phyloP scores from a whole-genome alignment of 2,888 invertebrate species.

The Agonopterix arenella region DNA sequence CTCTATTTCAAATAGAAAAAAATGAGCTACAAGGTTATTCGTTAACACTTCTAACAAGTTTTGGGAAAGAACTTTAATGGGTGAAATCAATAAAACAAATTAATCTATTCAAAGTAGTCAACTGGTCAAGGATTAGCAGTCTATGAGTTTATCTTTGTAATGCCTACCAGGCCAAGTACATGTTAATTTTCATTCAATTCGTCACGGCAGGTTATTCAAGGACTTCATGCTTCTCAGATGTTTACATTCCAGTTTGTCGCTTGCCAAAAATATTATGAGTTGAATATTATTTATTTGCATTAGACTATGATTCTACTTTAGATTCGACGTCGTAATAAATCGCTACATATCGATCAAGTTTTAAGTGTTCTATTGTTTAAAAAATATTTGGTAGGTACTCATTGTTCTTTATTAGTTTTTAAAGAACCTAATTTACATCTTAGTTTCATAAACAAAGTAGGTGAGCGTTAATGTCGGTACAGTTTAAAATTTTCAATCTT shows the following conservation, averaged over 20 bases:
- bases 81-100: slow-evolving; percentile 4
- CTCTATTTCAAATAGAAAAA: too few species aligned
- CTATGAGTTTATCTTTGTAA: slow-evolving; percentile 32
- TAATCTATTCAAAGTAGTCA: slow-evolving; percentile 7
- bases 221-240: slow-evolving; percentile 52
- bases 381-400: not conserved
- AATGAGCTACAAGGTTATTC: too few species aligned
- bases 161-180: slow-evolving; percentile 29
- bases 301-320: not conserved
- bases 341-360: too few species aligned
- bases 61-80: too few species aligned
- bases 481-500: not conserved
- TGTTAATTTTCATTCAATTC: slow-evolving; percentile 51
- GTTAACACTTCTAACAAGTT: too few species aligned
- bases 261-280: slow-evolving; percentile 38
- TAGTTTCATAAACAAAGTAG: not conserved
- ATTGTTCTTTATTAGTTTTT: not conserved
- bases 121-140: not conserved
- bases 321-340: too few species aligned
- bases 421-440: not conserved
- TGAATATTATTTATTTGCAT: slow-evolving; percentile 7
- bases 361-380: too few species aligned
- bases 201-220: slow-evolving; percentile 46
- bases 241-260: slow-evolving; percentile 43
- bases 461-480: not conserved